phyloP scores from a whole-genome alignment of 2,888 invertebrate genomes.

The Drosophila vallismaia region DNA sequence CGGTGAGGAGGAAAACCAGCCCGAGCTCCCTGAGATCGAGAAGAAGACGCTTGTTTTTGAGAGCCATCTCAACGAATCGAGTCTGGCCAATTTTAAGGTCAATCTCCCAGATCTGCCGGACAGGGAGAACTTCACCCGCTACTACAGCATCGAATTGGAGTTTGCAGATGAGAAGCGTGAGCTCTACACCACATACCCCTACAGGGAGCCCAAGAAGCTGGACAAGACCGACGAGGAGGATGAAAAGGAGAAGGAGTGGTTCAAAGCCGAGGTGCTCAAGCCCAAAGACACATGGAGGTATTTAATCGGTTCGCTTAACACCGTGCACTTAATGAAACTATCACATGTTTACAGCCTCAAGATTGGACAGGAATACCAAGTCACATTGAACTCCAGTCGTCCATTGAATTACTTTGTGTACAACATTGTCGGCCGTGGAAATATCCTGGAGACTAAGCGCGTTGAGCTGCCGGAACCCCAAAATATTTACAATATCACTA shows the following conservation, averaged over 20 bases:
- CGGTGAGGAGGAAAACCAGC: slow-evolving; percentile 34
- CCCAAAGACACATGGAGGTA: slow-evolving; percentile 61
- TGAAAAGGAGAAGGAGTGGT: slow-evolving; percentile 68
- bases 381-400: slow-evolving; percentile 90
- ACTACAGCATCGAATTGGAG: slow-evolving; percentile 60
- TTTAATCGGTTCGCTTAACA: slow-evolving; percentile 7
- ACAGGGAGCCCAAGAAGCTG: slow-evolving; percentile 71
- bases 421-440: slow-evolving; percentile 92
- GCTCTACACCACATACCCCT: slow-evolving; percentile 65
- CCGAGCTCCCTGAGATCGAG: slow-evolving; percentile 56
- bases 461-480: slow-evolving; percentile 85
- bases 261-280: slow-evolving; percentile 52
- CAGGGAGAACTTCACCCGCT: slow-evolving; percentile 66
- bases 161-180: slow-evolving; percentile 68
- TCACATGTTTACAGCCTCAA: slow-evolving; percentile 83
- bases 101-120: slow-evolving; percentile 85
- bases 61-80: slow-evolving; percentile 86
- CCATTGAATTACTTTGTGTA: slow-evolving; percentile 90
- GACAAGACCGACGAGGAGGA: slow-evolving; percentile 30
- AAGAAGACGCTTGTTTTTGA: slow-evolving; percentile 83
- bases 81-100: slow-evolving; percentile 87
- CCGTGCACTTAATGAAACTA: not conserved
- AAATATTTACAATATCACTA: slow-evolving; percentile 86
- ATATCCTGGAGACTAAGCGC: slow-evolving; percentile 90
- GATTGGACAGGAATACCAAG: slow-evolving; percentile 89